phyloP scores from a whole-genome alignment of 2,113 vertebrate species.

The Semnopithecus entellus region DNA sequence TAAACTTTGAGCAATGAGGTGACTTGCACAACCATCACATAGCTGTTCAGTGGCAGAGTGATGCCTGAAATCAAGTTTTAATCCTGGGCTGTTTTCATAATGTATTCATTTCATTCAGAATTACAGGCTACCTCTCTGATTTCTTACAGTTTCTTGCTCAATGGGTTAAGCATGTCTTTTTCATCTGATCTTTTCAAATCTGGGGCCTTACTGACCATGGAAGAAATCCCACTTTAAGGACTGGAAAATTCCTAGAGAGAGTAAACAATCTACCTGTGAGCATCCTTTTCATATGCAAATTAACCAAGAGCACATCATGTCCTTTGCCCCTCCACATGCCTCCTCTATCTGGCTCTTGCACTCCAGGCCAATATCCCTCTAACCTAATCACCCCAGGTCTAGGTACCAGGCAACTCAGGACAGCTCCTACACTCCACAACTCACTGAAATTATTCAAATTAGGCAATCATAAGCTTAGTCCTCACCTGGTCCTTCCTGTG shows the following conservation, averaged over 20 bases:
- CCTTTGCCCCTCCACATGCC: rapidly evolving
- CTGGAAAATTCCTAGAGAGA: background rate
- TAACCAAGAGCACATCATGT: background rate
- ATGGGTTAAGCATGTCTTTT: background rate
- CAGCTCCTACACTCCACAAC: background rate
- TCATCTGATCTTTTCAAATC: background rate
- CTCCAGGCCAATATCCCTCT: background rate
- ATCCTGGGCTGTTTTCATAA: background rate
- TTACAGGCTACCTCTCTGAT: background rate
- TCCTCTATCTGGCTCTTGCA: background rate
- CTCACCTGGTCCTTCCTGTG: background rate
- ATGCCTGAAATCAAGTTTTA: background rate
- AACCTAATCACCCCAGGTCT: background rate
- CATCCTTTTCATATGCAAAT: background rate
- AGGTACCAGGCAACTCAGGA: background rate
- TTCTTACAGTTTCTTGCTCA: background rate
- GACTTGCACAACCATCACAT: background rate
- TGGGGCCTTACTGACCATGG: background rate
- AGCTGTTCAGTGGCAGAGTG: background rate
- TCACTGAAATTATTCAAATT: background rate
- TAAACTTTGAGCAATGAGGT: background rate
- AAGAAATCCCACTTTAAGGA: background rate
- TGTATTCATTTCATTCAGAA: background rate
- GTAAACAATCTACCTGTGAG: background rate
- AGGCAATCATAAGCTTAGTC: background rate